Conservation (phyloP, 2,888 invertebrate genomes). For the Leptura quadrifasciata region DNA sequence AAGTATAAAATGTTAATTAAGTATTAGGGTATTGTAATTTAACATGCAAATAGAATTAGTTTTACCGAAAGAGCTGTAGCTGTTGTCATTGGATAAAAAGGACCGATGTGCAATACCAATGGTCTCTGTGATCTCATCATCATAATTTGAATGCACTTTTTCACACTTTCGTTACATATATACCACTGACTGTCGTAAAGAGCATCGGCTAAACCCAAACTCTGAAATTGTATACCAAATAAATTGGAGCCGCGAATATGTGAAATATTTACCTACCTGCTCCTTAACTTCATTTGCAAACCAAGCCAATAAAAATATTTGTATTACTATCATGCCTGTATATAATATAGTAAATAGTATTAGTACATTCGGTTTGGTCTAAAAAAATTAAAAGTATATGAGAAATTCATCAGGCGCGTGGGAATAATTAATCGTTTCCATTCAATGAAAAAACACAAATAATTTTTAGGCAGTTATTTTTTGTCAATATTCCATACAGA, state of each 20-base stretch:
- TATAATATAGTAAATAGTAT: slow-evolving; percentile 25
- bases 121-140: slow-evolving; percentile 59
- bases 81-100: slow-evolving; percentile 61
- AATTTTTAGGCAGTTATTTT: too few species aligned
- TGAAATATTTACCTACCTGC: slow-evolving; percentile 53
- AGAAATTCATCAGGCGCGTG: too few species aligned
- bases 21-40: not conserved
- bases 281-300: slow-evolving; percentile 63
- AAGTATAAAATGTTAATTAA: not conserved
- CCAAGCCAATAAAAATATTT: slow-evolving; percentile 64
- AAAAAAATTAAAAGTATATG: not conserved
- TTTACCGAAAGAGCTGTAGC: slow-evolving; percentile 45
- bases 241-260: slow-evolving; percentile 32
- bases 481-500: too few species aligned
- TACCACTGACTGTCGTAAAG: not conserved
- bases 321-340: slow-evolving; percentile 52
- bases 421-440: too few species aligned
- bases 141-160: slow-evolving; percentile 49
- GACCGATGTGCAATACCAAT: slow-evolving; percentile 58
- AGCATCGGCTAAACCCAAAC: not conserved
- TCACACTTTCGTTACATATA: not conserved
- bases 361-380: not conserved
- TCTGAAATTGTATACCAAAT: not conserved
- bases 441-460: too few species aligned
- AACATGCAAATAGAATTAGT: not conserved